These are phyloP conservation scores for Pemphredon lugubris DNA, from an alignment of 2,888 invertebrate species.

Conservation along the genomic window DNA sequence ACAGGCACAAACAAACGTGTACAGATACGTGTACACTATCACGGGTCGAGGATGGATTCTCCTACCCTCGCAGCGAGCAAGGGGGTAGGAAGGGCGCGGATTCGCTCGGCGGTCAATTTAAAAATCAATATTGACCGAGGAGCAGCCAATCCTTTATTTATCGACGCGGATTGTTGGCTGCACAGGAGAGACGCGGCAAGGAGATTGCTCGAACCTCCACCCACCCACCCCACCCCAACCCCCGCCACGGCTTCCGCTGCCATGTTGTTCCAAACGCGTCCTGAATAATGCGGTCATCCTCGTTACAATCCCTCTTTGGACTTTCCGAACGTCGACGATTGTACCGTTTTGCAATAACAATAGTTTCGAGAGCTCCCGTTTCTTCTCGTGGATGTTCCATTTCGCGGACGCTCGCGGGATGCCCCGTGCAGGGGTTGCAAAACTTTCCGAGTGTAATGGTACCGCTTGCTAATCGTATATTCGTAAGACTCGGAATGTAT, in stretches of 20 bases:
- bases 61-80: slow-evolving; percentile 21
- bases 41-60: slow-evolving; percentile 61
- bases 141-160: slow-evolving; percentile 79
- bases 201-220: slow-evolving; percentile 63
- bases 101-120: slow-evolving; percentile 80
- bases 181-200: slow-evolving; percentile 67
- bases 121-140: slow-evolving; percentile 81
- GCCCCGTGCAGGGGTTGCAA: too few species aligned
- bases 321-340: slow-evolving; percentile 18
- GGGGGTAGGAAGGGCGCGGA: slow-evolving; percentile 66
- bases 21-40: slow-evolving; percentile 50
- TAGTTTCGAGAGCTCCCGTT: slow-evolving; percentile 31
- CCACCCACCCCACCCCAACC: slow-evolving; percentile 48
- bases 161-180: slow-evolving; percentile 77
- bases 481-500: too few species aligned
- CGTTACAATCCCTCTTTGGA: slow-evolving; percentile 57
- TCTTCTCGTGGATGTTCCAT: neutral
- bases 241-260: slow-evolving; percentile 63
- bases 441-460: too few species aligned
- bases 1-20: slow-evolving; percentile 38
- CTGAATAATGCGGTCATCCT: slow-evolving; percentile 78
- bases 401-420: too few species aligned
- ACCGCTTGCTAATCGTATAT: too few species aligned
- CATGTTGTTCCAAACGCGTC: slow-evolving; percentile 78
- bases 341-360: slow-evolving; percentile 52